Percentiles rank a stretch among this genome's conserved stretches.
Conservation (phyloP, 64 coral and sea anemone genomes). For the Platygyra sinensis region DNA sequence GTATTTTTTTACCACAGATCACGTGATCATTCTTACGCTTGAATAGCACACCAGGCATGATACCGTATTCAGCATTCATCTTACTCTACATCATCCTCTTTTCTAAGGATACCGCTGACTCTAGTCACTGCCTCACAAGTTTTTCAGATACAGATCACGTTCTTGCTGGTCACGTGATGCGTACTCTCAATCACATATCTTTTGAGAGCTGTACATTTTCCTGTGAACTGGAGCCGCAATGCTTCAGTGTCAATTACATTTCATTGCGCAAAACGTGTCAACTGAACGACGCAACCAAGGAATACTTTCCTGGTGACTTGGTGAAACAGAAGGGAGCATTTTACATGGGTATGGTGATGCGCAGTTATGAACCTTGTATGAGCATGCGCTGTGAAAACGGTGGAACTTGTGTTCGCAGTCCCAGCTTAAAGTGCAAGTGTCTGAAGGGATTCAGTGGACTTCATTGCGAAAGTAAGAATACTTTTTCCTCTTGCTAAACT, state of each 20-base stretch:
- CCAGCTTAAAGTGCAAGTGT: not conserved
- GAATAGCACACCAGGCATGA: too few species aligned
- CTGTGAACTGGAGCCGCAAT: constrained; percentile 19
- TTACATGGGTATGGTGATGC: constrained; percentile 8
- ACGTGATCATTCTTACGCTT: too few species aligned
- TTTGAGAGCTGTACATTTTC: constrained; percentile 33
- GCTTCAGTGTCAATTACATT: constrained; percentile 33
- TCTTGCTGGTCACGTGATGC: constrained; percentile 8
- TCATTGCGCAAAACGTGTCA: not conserved
- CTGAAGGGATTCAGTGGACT: not conserved
- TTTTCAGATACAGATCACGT: constrained; percentile 11
- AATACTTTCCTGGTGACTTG: not conserved
- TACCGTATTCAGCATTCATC: not conserved
- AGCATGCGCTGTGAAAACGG: constrained; percentile 45
- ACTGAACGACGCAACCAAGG: not conserved
- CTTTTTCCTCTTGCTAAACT: not conserved
- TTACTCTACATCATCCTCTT: not conserved
- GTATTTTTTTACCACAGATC: too few species aligned
- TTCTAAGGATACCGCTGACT: not conserved
- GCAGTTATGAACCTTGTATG: not conserved
- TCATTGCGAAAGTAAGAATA: constrained; percentile 29
- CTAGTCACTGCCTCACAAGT: not conserved
- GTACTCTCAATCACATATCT: not conserved
- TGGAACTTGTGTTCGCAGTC: constrained; percentile 4
- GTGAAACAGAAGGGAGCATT: not conserved